These are phyloP conservation scores for Cinara cedri DNA, from an alignment of 2,888 invertebrate genomes.

Conservation along the genomic window DNA sequence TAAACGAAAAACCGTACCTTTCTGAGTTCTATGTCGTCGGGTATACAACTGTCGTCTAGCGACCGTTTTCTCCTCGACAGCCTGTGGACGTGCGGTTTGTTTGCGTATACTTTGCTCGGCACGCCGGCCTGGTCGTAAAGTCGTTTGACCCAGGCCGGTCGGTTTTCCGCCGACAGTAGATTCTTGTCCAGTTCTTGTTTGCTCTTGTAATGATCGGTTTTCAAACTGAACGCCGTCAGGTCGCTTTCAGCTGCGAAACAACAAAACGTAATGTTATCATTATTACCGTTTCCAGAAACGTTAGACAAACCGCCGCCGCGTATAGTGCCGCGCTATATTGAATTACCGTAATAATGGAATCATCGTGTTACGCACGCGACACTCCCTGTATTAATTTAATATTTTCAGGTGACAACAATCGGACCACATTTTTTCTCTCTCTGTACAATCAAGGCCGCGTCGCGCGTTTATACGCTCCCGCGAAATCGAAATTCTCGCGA, in stretches of 20 bases:
- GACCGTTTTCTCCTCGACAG: constrained; percentile 68
- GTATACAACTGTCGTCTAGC: constrained; percentile 42
- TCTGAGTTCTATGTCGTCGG: constrained; percentile 43
- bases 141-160: constrained; percentile 76
- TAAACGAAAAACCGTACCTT: constrained; percentile 1
- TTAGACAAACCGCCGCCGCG: not conserved
- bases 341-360: constrained; percentile 40
- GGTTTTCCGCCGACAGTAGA: constrained; percentile 77
- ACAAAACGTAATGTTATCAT: constrained; percentile 5
- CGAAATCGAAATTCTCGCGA: constrained; percentile 10
- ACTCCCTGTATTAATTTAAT: not conserved
- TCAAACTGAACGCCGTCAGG: constrained; percentile 82
- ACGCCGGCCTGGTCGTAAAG: constrained; percentile 69
- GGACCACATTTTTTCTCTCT: too few relatives aligned
- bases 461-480: constrained; percentile 9
- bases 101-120: constrained; percentile 66
- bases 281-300: constrained; percentile 17
- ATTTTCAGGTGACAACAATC: too few relatives aligned
- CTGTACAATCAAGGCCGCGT: constrained; percentile 15
- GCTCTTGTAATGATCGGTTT: constrained; percentile 78
- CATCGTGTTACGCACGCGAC: constrained; percentile 34
- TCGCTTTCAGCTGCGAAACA: constrained; percentile 81
- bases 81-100: constrained; percentile 71
- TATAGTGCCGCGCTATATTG: constrained; percentile 17
- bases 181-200: constrained; percentile 73